Evolutionary conservation across 1,140 invertebrate genomes (phyloP), one percentile per base, ranked within the genome.

Genomic region (Yoshiicerus persimilis): DNA sequence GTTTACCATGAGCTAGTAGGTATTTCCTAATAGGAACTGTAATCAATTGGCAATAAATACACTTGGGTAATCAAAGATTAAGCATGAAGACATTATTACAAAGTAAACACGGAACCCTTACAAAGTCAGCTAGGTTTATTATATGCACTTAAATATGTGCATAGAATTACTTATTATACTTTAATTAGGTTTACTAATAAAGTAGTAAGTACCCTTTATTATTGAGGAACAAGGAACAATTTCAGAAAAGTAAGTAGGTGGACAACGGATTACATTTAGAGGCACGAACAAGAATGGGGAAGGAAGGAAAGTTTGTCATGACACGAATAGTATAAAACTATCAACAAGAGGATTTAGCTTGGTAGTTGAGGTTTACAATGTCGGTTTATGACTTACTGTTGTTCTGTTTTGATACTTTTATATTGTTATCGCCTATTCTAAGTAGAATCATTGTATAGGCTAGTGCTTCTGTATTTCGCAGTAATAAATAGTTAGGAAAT

Each of bases 341-440:
- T 80, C 75, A 80, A 80, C 75, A 80, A 20, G 47, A 27, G 64
- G 64, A n/a, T 70, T 25, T 30, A 30, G 27, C 64, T 27, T 80
- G 75, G 30, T 13, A 80, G 32, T 80, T 80, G 75, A 80, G 75
- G 75, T 80, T 80, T 80, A 80, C 75, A 80, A 80, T 80, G 75
- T 80, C 34, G 16, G 75, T 80, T 80, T 80, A 80, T 80, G 75
- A 36, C 75, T 80, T 80, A 80, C 38, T 38, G 32, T 80, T 34
- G 30, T 80, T 34, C 3, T 36, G 32, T 32, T n/a, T n/a, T n/a
- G 34, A 34, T 77, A 36, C 16, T 80, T n/a, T 80, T 38, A 30
- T 36, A 30, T n/a, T n/a, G n/a, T n/a, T n/a, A 70, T 70, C 25
- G 66, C 25, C 13, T 27, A 70, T 70, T 70, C 11, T 2, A 56